Conservation (phyloP, 2,888 invertebrate genomes). For the Sceliomorpha sp. region DNA sequence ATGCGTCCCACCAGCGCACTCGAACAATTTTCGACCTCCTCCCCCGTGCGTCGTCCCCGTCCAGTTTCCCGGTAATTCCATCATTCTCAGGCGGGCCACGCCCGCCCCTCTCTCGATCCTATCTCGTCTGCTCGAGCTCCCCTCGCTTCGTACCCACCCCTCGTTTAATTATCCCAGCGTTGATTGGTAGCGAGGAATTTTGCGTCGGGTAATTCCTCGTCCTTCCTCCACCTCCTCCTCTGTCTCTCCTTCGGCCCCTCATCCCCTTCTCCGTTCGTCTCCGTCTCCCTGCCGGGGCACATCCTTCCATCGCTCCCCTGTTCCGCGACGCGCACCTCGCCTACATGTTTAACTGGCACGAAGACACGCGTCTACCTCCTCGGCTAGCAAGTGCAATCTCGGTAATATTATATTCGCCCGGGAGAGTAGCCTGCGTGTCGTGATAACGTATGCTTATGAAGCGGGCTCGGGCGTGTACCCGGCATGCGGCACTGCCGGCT, state of each 20-base stretch:
- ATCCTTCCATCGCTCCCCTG: conserved; percentile 14
- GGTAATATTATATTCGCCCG: conserved; percentile 16
- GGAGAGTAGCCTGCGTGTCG: conserved; percentile 28
- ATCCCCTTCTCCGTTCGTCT: conserved; percentile 27
- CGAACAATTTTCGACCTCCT: conserved; percentile 49
- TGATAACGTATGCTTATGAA: conserved; percentile 12
- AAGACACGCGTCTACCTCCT: conserved; percentile 15
- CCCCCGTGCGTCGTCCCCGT: conserved; percentile 60
- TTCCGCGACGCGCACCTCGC: conserved; percentile 17
- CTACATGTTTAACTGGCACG: conserved; percentile 17
- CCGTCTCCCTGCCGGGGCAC: too few species aligned
- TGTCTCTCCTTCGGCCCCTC: too few species aligned
- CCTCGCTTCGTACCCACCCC: conserved; percentile 69
- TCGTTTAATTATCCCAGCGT: conserved; percentile 78
- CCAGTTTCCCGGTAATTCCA: conserved; percentile 73
- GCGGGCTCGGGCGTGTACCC: conserved; percentile 1
- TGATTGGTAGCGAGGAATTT: conserved; percentile 79
- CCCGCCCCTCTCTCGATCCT: conserved; percentile 76
- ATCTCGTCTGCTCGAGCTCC: conserved; percentile 63
- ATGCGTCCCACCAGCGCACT: too few species aligned
- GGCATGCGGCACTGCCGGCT: too few species aligned
- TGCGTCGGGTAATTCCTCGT: conserved; percentile 78
- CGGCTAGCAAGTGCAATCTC: conserved; percentile 16
- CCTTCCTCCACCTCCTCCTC: too few species aligned
- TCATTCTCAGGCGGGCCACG: conserved; percentile 75